phyloP scores from a whole-genome alignment of 2,113 vertebrate genomes.

The Lophura nycthemera region DNA sequence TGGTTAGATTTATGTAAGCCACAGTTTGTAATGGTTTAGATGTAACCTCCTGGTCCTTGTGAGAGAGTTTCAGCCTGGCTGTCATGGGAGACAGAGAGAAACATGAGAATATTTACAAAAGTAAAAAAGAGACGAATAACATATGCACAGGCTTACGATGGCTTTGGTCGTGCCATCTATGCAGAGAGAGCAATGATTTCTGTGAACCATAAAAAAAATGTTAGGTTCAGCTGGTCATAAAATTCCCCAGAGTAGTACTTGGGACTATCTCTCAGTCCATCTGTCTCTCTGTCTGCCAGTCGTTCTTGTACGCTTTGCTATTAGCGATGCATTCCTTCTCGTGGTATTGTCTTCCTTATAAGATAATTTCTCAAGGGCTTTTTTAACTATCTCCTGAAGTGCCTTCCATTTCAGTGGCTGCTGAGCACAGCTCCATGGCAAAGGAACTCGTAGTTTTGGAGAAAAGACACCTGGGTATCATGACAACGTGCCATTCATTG shows the following conservation, averaged over 20 bases:
- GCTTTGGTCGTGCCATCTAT: slow-evolving; percentile 53
- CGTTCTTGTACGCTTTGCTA: neutral
- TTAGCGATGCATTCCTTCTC: slow-evolving; percentile 16
- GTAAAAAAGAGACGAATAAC: neutral
- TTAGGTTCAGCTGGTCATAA: slow-evolving; percentile 41
- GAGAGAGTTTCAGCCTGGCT: slow-evolving; percentile 40
- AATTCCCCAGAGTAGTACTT: slow-evolving; percentile 3
- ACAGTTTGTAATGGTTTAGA: slow-evolving; percentile 40
- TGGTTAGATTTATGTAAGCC: slow-evolving; percentile 54
- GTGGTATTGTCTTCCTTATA: slow-evolving; percentile 12
- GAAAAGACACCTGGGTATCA: neutral
- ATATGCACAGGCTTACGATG: slow-evolving; percentile 1
- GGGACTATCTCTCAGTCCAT: slow-evolving; percentile 18
- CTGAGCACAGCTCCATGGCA: neutral
- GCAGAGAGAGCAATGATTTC: slow-evolving; percentile 47
- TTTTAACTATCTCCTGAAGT: neutral
- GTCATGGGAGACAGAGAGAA: slow-evolving; percentile 10
- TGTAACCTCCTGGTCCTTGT: slow-evolving; percentile 47
- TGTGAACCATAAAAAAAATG: slow-evolving; percentile 41
- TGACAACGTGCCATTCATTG: neutral
- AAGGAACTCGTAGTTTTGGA: neutral
- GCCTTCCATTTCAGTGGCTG: neutral
- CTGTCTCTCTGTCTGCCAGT: slow-evolving; percentile 40
- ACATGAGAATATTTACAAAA: slow-evolving; percentile 4
- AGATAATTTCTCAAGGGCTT: slow-evolving; percentile 23